These are phyloP conservation scores for Stigmatopora argus DNA, from an alignment of 2,113 vertebrate species.

Conservation along the genomic window DNA sequence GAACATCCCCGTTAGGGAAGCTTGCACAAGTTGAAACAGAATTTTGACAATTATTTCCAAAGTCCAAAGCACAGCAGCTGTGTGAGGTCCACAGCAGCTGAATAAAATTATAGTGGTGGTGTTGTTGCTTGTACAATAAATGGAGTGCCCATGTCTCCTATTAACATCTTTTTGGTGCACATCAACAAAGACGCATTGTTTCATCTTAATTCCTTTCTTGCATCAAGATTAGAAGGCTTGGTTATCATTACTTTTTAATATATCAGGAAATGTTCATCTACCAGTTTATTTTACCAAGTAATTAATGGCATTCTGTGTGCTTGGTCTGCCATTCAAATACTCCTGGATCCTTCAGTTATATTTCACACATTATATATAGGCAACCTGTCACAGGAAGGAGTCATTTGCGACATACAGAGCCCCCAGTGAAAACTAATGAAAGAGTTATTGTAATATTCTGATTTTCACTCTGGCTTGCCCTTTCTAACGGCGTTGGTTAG, in stretches of 20 bases:
- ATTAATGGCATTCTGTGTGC: conserved; percentile 38
- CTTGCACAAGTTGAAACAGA: too few relatives aligned
- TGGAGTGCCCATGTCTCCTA: too few relatives aligned
- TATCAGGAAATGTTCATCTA: background rate
- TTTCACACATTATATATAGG: conserved; percentile 45
- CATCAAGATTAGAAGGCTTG: too few relatives aligned
- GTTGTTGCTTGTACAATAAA: too few relatives aligned
- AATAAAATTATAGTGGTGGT: too few relatives aligned
- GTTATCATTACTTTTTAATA: background rate
- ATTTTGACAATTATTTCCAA: too few relatives aligned
- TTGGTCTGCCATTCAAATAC: conserved; percentile 33
- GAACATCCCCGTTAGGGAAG: too few relatives aligned
- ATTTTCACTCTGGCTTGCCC: conserved; percentile 42
- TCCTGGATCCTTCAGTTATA: conserved; percentile 33
- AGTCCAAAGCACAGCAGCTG: too few relatives aligned
- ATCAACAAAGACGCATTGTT: too few relatives aligned
- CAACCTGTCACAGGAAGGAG: conserved; percentile 36
- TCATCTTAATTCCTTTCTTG: too few relatives aligned
- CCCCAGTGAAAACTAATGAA: conserved; percentile 63
- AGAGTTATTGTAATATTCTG: conserved; percentile 60
- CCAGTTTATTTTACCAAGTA: conserved; percentile 37
- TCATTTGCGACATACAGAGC: conserved; percentile 55
- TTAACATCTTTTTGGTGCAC: too few relatives aligned
- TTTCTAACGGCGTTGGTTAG: conserved; percentile 18
- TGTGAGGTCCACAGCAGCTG: too few relatives aligned